Evolutionary conservation across 1,140 invertebrate genomes (phyloP), one percentile per base, ranked within the genome.

Genomic region (Heliconius hermathena): DNA sequence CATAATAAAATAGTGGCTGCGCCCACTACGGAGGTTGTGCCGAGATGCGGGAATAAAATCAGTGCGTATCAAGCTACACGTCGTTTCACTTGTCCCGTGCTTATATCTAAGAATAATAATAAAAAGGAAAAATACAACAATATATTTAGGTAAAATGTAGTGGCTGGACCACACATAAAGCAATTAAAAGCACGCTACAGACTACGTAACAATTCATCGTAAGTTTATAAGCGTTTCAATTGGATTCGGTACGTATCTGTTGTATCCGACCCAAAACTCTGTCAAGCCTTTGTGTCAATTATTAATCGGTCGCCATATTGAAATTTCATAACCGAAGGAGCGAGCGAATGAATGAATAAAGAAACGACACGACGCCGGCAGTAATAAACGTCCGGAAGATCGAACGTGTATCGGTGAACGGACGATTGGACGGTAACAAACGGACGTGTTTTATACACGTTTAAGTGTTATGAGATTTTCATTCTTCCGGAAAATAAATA

Each of bases 301-400:
- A 78, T 78, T 73, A 54, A 73, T 78, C 70, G 38, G 38, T 33
- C 46, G 70, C 74, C 74, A 66, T 76, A 80, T 76, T 73, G 70
- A 36, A 70, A 74, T 66, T 76, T 66, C 71, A 76, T 76, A 76
- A 76, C 74, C 38, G 36, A 26, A 38, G 16, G 36, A 54, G 52
- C 74, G 70, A 80, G 75, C 49, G 76, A 80, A 78, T 78, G 76
- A 80, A 75, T 80, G 81, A 74, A 78, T 77, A 80, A 80, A 80
- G 76, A 75, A 80, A 80, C 77, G 76, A 71, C 6, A 8, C 33
- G 33, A 36, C 33, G 33, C 33, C 33, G 33, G 33, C 33, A 8
- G 33, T 36, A 36, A 36, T 36, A 6, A 8, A 36, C 33, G 33
- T 36, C 33, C 33, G 33, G 33, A 36, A 36, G 33, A 36, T 8